Evolutionary conservation across 2,113 vertebrate genomes (phyloP).

Genomic region (Cavia aperea): DNA sequence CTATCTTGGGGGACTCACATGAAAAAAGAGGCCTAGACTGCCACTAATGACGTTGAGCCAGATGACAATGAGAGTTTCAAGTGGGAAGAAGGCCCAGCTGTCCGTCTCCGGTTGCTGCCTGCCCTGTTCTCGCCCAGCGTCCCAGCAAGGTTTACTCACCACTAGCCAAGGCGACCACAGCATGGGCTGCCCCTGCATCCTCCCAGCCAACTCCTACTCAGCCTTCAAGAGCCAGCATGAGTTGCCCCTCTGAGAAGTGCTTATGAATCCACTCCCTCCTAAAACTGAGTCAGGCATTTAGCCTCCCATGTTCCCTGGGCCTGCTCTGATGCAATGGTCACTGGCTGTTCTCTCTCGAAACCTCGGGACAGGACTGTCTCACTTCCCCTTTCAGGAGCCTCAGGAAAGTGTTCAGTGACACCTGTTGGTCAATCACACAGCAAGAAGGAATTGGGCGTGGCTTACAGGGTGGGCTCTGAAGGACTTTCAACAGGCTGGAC

Average conservation of each 20-base stretch:
- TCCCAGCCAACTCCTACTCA: neutral
- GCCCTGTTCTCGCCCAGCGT: rapidly evolving
- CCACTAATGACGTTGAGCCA: rapidly evolving
- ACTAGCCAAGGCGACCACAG: neutral
- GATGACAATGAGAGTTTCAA: rapidly evolving
- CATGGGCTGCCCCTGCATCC: neutral
- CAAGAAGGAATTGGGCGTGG: neutral
- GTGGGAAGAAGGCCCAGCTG: too few relatives aligned
- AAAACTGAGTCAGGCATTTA: neutral
- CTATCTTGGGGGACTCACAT: rapidly evolving
- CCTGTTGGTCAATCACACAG: neutral
- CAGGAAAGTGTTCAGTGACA: rapidly evolving
- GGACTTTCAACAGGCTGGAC: neutral
- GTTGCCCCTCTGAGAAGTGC: neutral
- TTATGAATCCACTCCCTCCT: neutral
- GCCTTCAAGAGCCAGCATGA: neutral
- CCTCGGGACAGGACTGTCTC: too few relatives aligned
- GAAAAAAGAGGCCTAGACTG: neutral
- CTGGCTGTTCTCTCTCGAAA: neutral
- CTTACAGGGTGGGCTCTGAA: neutral
- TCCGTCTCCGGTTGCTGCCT: neutral
- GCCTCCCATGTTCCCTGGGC: neutral
- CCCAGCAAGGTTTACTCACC: neutral
- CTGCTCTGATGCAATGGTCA: rapidly evolving
- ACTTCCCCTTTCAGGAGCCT: neutral